These are phyloP conservation scores for Palythoa caribaeorum DNA, from an alignment of 92 coral and sea anemone genomes.

Conservation along the genomic window DNA sequence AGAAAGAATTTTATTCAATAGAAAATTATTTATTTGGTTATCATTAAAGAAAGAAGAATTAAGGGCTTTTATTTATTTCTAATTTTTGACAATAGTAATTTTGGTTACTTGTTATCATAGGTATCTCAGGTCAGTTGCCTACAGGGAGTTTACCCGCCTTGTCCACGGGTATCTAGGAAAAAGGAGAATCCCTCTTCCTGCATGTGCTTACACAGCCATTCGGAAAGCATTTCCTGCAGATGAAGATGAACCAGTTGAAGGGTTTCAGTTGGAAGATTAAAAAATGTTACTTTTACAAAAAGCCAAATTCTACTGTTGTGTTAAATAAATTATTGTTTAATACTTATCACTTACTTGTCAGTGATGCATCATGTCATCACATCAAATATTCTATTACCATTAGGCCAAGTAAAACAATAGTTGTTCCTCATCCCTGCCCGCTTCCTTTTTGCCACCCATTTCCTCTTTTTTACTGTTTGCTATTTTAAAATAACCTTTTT, in stretches of 20 bases:
- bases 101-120: neutral
- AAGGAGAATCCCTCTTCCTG: neutral
- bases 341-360: neutral
- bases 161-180: neutral
- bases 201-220: constrained; percentile 1
- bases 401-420: too few species aligned
- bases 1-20: too few species aligned
- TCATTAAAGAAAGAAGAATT: too few species aligned
- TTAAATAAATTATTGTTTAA: neutral
- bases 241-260: constrained; percentile 1
- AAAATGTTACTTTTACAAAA: neutral
- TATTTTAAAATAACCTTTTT: too few species aligned
- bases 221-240: neutral
- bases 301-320: neutral
- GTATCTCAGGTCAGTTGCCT: constrained; percentile 11
- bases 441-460: too few species aligned
- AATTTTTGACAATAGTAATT: neutral
- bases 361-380: neutral
- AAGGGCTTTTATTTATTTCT: neutral
- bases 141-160: constrained; percentile 3
- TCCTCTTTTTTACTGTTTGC: too few species aligned
- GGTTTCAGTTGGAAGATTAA: neutral
- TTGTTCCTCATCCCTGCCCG: too few species aligned
- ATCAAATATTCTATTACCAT: neutral
- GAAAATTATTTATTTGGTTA: neutral